Percentiles rank a stretch among this genome's conserved stretches.
phyloP scores from a whole-genome alignment of 2,888 invertebrate species.

The Rugalucina vietnamica region DNA sequence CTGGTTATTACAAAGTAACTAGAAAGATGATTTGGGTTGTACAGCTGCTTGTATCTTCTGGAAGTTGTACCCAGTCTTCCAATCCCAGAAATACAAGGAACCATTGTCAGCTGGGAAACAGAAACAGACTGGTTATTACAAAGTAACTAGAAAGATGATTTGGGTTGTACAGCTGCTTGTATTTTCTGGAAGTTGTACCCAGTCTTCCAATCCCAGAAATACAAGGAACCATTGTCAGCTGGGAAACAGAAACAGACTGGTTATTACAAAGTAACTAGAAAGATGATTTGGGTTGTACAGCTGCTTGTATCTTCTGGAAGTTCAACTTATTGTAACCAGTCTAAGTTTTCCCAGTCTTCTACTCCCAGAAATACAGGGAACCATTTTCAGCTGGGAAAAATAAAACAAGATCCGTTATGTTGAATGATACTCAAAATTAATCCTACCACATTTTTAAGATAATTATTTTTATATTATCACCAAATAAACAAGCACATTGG shows the following conservation, averaged over 20 bases:
- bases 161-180: slow-evolving; percentile 94
- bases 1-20: no score
- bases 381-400: slow-evolving; percentile 92
- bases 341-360: slow-evolving; percentile 99
- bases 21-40: slow-evolving; percentile 99
- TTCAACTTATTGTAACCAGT: no score
- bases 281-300: slow-evolving; percentile 98
- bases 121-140: no score
- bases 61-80: slow-evolving; percentile 99
- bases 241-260: slow-evolving; percentile 39
- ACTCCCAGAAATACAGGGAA: slow-evolving; percentile 98
- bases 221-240: slow-evolving; percentile 98
- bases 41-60: slow-evolving; percentile 93
- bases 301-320: slow-evolving; percentile 93
- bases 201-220: slow-evolving; percentile 99
- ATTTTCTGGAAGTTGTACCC: slow-evolving; percentile 97
- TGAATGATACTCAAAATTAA: no score
- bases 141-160: no score
- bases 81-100: slow-evolving; percentile 98
- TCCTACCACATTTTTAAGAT: no score
- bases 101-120: slow-evolving; percentile 92
- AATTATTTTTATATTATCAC: no score
- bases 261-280: no score
- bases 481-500: no score
- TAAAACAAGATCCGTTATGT: no score